phyloP scores from a whole-genome alignment of 1,140 invertebrate species.

The Drosophila arizonae region DNA sequence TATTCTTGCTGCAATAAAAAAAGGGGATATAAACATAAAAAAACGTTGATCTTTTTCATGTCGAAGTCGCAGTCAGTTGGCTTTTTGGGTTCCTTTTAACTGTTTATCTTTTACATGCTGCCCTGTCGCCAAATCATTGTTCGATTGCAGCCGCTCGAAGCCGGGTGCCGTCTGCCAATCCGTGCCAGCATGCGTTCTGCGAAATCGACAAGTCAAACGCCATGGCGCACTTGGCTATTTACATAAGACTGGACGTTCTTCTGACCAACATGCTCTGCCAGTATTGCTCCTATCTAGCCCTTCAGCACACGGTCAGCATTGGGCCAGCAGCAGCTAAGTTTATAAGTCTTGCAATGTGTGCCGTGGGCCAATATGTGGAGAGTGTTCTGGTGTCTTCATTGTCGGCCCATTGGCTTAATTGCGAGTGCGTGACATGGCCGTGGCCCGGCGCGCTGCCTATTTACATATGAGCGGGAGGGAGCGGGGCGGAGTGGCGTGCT shows the following conservation, averaged over 20 bases:
- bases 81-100: too few relatives aligned
- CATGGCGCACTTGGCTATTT: background rate
- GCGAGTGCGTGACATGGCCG: background rate
- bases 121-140: too few relatives aligned
- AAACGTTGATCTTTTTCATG: too few relatives aligned
- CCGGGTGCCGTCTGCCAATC: too few relatives aligned
- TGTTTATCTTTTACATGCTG: too few relatives aligned
- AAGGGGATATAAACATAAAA: conserved; percentile 14
- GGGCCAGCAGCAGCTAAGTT: background rate
- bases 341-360: background rate
- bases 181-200: too few relatives aligned
- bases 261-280: background rate
- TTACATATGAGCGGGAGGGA: background rate
- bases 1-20: background rate
- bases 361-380: background rate
- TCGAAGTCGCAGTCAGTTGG: too few relatives aligned
- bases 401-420: conserved; percentile 41
- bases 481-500: conserved; percentile 22
- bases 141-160: too few relatives aligned
- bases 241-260: background rate
- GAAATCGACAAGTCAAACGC: background rate
- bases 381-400: conserved; percentile 15
- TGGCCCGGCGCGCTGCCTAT: background rate
- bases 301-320: background rate
- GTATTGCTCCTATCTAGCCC: background rate